phyloP scores from a whole-genome alignment of 2,888 invertebrate genomes.

The Euspilapteryx auroguttella region DNA sequence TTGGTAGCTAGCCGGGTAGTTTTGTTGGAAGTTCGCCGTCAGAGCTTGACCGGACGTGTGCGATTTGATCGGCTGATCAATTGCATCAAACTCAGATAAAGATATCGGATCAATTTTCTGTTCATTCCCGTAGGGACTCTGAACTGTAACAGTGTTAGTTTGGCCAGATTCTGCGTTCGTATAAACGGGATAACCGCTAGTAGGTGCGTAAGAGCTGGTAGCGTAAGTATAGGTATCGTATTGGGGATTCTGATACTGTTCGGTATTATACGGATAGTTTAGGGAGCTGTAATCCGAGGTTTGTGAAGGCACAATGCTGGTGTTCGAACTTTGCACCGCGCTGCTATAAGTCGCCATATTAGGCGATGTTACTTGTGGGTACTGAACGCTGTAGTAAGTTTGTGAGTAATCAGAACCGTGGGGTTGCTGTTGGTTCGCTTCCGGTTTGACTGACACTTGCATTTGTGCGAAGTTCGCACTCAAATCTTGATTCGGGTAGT shows the following conservation, averaged over 20 bases:
- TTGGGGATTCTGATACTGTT: neutral
- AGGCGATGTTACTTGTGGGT: constrained; percentile 26
- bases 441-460: constrained; percentile 5
- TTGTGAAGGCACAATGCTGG: constrained; percentile 23
- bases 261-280: constrained; percentile 24
- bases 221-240: constrained; percentile 5
- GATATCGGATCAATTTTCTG: constrained; percentile 1
- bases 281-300: constrained; percentile 21
- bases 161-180: constrained; percentile 20
- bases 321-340: constrained; percentile 23
- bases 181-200: constrained; percentile 21
- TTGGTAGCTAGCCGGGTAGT: constrained; percentile 12
- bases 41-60: constrained; percentile 43
- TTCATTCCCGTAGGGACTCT: neutral
- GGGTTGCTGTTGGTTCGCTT: constrained; percentile 7
- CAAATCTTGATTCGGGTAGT: too few species aligned
- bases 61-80: constrained; percentile 45
- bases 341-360: constrained; percentile 33
- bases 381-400: constrained; percentile 34
- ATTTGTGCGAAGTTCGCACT: neutral
- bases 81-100: constrained; percentile 26
- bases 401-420: constrained; percentile 30
- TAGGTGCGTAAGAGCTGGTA: constrained; percentile 17
- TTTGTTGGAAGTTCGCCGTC: constrained; percentile 9
- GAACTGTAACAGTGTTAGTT: constrained; percentile 6